Evolutionary conservation across 2,797 vertebrate genomes (phyloP).

Genomic region (Chloroceryle inda): DNA sequence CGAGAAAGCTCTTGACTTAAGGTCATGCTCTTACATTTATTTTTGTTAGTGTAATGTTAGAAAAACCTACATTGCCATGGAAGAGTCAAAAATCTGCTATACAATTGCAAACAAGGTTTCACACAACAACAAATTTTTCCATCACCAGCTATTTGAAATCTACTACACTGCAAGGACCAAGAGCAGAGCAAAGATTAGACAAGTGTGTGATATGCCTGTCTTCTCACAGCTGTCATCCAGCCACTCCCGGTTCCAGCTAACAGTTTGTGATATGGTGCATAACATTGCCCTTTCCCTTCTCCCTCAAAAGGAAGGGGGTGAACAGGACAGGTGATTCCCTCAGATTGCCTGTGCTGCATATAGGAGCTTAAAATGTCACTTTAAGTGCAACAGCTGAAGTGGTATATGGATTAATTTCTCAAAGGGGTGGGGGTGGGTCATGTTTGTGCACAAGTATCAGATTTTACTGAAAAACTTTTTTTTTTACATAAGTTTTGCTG

Average conservation of each 20-base stretch:
- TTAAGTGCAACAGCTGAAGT: conserved; percentile 57
- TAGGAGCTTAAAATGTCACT: too few species aligned
- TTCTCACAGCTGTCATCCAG: conserved; percentile 51
- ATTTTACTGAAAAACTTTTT: neutral
- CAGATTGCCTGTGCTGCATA: neutral
- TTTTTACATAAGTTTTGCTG: neutral
- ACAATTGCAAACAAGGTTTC: neutral
- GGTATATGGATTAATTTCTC: conserved; percentile 26
- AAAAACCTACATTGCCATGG: neutral
- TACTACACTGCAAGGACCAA: conserved; percentile 5
- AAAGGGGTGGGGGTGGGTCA: neutral
- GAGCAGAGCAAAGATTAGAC: neutral
- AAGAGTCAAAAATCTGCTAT: neutral
- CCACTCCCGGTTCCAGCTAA: neutral
- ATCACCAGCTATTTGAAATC: neutral
- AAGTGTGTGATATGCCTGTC: conserved; percentile 1
- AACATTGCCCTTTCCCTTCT: neutral
- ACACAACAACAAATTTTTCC: neutral
- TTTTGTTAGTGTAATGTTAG: neutral
- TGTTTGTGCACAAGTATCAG: neutral
- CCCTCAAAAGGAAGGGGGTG: neutral
- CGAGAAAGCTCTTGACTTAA: neutral
- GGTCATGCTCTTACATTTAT: neutral
- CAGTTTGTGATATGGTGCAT: rapidly evolving
- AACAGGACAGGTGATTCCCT: conserved; percentile 46